Evolutionary conservation across 2,113 vertebrate species (phyloP).

Genomic region (Caranx melampygus): DNA sequence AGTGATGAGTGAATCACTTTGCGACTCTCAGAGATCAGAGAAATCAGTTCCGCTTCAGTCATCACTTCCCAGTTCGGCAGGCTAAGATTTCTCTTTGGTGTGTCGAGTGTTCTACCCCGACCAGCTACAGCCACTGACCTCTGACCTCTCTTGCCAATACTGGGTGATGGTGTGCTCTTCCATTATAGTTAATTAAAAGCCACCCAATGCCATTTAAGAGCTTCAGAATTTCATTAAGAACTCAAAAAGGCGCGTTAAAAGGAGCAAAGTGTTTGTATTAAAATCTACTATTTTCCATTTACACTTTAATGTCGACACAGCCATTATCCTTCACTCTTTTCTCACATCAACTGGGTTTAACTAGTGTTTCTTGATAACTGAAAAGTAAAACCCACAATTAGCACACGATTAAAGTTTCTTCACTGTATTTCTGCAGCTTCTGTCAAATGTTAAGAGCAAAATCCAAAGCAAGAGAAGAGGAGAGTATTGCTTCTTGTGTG

Average conservation of each 20-base stretch:
- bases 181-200: slow-evolving; percentile 27
- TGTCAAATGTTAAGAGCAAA: slow-evolving; percentile 14
- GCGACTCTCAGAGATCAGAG: neutral
- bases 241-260: slow-evolving; percentile 20
- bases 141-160: neutral
- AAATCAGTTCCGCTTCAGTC: neutral
- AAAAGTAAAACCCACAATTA: slow-evolving; percentile 36
- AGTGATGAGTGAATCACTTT: slow-evolving; percentile 29
- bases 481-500: slow-evolving; percentile 55
- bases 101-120: neutral
- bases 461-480: slow-evolving; percentile 19
- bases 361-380: slow-evolving; percentile 25
- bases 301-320: slow-evolving; percentile 15
- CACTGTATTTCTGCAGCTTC: slow-evolving; percentile 44
- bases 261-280: slow-evolving; percentile 24
- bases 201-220: slow-evolving; percentile 5
- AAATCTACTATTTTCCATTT: slow-evolving; percentile 56
- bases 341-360: neutral
- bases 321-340: too few species aligned
- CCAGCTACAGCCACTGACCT: neutral
- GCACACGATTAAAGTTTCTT: slow-evolving; percentile 27
- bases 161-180: neutral
- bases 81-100: neutral
- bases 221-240: slow-evolving; percentile 37
- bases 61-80: neutral